Percentiles rank a stretch among this genome's conserved stretches.
phyloP scores from a whole-genome alignment of 2,113 vertebrate species.

The Pipa parva region DNA sequence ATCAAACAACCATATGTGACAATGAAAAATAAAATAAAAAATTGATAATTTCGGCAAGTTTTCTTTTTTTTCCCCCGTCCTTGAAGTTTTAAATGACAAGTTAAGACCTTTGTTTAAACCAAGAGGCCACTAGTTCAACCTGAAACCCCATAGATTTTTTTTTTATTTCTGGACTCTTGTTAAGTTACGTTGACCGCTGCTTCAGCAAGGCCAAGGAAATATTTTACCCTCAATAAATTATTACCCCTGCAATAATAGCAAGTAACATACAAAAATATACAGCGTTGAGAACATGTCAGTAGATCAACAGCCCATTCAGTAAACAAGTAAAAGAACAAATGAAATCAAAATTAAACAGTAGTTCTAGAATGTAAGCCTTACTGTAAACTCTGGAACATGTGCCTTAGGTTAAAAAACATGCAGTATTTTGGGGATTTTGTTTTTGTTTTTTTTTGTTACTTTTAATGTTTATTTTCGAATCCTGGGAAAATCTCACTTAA shows the following conservation, averaged over 20 bases:
- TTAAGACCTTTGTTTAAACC: conserved; percentile 29
- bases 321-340: conserved; percentile 24
- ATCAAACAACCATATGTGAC: conserved; percentile 35
- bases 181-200: conserved; percentile 28
- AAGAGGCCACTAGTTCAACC: conserved; percentile 45
- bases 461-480: not conserved
- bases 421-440: not conserved
- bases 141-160: conserved; percentile 38
- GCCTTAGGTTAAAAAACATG: conserved; percentile 6
- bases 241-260: conserved; percentile 26
- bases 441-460: not conserved
- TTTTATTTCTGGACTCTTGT: conserved; percentile 4
- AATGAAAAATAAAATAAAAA: conserved; percentile 39
- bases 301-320: conserved; percentile 4
- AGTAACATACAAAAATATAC: conserved; percentile 5
- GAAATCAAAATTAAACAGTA: conserved; percentile 35
- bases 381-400: conserved; percentile 22
- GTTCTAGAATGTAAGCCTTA: conserved; percentile 17
- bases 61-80: conserved; percentile 25
- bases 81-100: conserved; percentile 45
- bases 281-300: conserved; percentile 15
- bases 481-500: too few relatives aligned
- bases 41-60: conserved; percentile 38
- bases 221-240: conserved; percentile 39
- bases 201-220: conserved; percentile 21